Base-by-base conservation (phyloP, 2,113 vertebrate genomes). In the Mohoua ochrocephala region DNA sequence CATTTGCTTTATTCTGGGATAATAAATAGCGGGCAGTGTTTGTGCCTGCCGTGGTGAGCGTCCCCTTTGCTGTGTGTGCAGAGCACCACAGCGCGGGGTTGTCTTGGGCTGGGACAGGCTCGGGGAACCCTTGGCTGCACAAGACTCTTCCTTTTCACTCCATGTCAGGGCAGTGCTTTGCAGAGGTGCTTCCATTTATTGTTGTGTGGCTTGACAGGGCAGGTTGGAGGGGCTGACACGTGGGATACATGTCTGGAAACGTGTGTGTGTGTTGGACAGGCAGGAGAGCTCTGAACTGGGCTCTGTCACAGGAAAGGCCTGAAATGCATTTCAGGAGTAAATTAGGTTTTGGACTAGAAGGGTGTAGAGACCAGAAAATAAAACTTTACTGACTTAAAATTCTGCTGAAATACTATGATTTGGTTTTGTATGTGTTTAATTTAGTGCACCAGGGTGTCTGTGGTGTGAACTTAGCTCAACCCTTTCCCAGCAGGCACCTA, bases 11-110 rank as follows among this genome's bases (percentile, higher is more conserved):
- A 30, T 8, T 50, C 37, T 41, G 9, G 80, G 35, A 39, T 53
- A n/a, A 18, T 47, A n/a, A 57, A 28, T 49, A 6, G 2, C 0
- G 1, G 30, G 5, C 9, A 10, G 61, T 6, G 24, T 33, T 64
- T 60, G 61, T 45, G 56, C 41, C 57, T 41, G 19, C 26, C 49
- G 44, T 27, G 22, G 15, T 3, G 63, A 45, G 16, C 15, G 10
- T 28, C 69, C 52, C 45, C 33, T n/a, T 20, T 11, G 9, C 13
- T 44, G 21, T 12, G 26, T 10, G 52, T 16, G 26, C 57, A 33
- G 5, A 41, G 7, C 45, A 0, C 4, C 24, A 27, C 45, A 12
- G 50, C 2, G 22, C 2, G 53, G 5, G 10, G 1, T 0, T 4
- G 33, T 22, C 0, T 2, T 19, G 71, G 14, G 54, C 3, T 39